Conservation (phyloP, 2,888 invertebrate genomes). For the Acleris emargana region DNA sequence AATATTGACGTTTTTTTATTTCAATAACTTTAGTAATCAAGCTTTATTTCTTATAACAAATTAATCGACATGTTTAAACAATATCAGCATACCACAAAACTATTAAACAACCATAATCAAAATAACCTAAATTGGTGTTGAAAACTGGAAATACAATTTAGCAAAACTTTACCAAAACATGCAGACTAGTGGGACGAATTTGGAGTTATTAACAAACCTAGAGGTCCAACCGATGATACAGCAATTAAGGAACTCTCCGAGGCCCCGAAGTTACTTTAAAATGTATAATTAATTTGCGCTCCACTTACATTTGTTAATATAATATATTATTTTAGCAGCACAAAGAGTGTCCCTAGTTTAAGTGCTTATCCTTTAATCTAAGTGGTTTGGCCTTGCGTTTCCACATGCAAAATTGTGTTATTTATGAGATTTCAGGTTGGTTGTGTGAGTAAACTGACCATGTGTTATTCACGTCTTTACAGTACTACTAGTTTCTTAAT, state of each 20-base stretch:
- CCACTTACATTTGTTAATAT: conserved; percentile 10
- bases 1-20: no score
- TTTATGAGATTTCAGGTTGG: conserved; percentile 1
- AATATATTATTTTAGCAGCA: background rate
- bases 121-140: background rate
- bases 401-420: conserved; percentile 9
- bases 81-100: background rate
- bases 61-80: no score
- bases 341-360: conserved; percentile 1
- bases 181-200: conserved; percentile 6
- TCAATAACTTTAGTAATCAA: no score
- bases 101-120: background rate
- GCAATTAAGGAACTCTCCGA: conserved; percentile 28
- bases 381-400: conserved; percentile 5
- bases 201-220: conserved; percentile 20
- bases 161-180: conserved; percentile 24
- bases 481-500: no score
- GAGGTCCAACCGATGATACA: conserved; percentile 23
- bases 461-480: background rate
- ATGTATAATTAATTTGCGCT: conserved; percentile 27
- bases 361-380: conserved; percentile 4
- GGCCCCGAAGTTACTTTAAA: conserved; percentile 14
- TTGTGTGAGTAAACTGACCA: background rate
- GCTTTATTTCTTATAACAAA: no score
- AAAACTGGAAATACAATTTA: conserved; percentile 1